phyloP scores from a whole-genome alignment of 2,113 vertebrate species.

The Scomber japonicus region DNA sequence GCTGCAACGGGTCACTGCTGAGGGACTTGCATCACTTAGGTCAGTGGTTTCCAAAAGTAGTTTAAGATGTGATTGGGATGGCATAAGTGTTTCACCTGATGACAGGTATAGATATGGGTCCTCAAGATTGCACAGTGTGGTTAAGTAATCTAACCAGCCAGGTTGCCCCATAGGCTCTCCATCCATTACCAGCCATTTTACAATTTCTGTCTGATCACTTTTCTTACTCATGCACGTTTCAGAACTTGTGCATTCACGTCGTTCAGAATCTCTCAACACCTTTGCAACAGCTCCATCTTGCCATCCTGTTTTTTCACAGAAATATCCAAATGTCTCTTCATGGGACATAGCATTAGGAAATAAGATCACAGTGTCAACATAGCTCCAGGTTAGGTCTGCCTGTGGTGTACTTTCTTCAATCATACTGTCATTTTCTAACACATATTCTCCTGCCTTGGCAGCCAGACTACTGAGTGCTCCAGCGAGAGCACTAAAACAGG shows the following conservation, averaged over 20 bases:
- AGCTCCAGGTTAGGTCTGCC: constrained; percentile 51
- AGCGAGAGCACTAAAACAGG: constrained; percentile 84
- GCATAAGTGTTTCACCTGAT: constrained; percentile 82
- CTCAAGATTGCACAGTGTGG: constrained; percentile 77
- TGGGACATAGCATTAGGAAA: constrained; percentile 87
- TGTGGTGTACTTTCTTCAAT: constrained; percentile 7
- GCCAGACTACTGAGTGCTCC: constrained; percentile 82
- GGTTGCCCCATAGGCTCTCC: constrained; percentile 78
- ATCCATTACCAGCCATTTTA: constrained; percentile 89
- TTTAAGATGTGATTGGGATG: constrained; percentile 66
- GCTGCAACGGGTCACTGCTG: constrained; percentile 79
- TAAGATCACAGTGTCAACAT: constrained; percentile 81
- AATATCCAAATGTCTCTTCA: constrained; percentile 85
- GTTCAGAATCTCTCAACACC: constrained; percentile 66
- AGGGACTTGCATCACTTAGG: constrained; percentile 81
- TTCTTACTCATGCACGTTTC: constrained; percentile 5
- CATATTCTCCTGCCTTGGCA: constrained; percentile 26
- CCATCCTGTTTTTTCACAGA: constrained; percentile 78
- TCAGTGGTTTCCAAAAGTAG: constrained; percentile 87
- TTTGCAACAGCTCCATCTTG: constrained; percentile 80
- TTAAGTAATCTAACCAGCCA: constrained; percentile 87
- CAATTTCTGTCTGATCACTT: neutral
- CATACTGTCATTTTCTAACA: neutral
- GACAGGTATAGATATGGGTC: constrained; percentile 79
- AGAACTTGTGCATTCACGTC: constrained; percentile 3